These are phyloP conservation scores for Cistogaster globosa DNA, from an alignment of 2,888 invertebrate genomes.

Conservation along the genomic window DNA sequence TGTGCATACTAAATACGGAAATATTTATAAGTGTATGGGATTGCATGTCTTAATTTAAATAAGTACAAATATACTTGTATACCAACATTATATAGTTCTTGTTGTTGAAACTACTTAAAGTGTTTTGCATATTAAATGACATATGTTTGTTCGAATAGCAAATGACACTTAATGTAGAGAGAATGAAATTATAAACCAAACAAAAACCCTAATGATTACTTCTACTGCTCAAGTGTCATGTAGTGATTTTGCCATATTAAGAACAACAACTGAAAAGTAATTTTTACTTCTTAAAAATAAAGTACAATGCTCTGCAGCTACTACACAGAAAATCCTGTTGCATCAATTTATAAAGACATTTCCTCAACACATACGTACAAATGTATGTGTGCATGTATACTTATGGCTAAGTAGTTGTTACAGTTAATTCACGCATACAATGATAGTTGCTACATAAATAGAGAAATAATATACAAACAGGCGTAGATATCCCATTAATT, in stretches of 20 bases:
- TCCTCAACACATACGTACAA: no score
- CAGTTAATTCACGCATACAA: slow-evolving; percentile 26
- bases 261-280: neutral
- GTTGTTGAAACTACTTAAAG: slow-evolving; percentile 8
- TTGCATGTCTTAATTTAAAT: neutral
- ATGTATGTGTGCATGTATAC: neutral
- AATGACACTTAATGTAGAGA: slow-evolving; percentile 55
- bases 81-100: neutral
- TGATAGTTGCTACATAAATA: slow-evolving; percentile 28
- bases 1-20: slow-evolving; percentile 1
- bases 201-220: slow-evolving; percentile 54
- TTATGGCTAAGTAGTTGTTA: slow-evolving; percentile 18
- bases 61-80: slow-evolving; percentile 13
- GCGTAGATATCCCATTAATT: neutral
- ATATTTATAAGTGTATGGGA: neutral
- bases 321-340: neutral
- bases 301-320: slow-evolving; percentile 21
- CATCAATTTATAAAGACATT: slow-evolving; percentile 1
- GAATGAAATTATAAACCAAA: slow-evolving; percentile 16
- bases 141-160: slow-evolving; percentile 55
- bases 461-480: neutral
- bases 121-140: slow-evolving; percentile 63
- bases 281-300: slow-evolving; percentile 12
- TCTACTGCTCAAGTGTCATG: slow-evolving; percentile 48
- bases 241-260: slow-evolving; percentile 27